A percentile compares a stretch with the other conserved stretches of the same genome.
Conservation (phyloP, 2,888 invertebrate species). For the Lasioglossum malachurum region DNA sequence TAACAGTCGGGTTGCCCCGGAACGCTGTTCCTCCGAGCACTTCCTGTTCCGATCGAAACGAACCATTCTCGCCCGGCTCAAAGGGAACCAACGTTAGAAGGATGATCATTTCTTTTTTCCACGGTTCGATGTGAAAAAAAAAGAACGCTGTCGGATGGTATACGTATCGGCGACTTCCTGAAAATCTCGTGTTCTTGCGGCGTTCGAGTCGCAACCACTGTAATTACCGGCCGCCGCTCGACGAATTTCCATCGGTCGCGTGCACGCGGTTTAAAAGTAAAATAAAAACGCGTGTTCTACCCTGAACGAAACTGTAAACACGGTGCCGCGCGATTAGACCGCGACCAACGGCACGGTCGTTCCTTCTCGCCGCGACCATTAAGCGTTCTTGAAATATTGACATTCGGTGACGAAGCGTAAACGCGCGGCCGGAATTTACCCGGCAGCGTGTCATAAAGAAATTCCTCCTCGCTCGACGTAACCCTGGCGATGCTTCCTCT, state of each 20-base stretch:
- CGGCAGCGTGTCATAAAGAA: constrained; percentile 46
- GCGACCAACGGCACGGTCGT: neutral
- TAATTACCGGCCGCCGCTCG: constrained; percentile 3
- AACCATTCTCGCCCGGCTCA: neutral
- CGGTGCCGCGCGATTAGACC: constrained; percentile 12
- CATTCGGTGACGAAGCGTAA: neutral
- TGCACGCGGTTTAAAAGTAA: neutral
- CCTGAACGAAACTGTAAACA: constrained; percentile 21
- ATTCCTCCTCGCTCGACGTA: constrained; percentile 35
- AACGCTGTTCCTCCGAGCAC: neutral
- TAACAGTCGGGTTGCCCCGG: constrained; percentile 16
- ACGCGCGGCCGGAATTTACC: constrained; percentile 40
- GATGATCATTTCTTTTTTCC: neutral
- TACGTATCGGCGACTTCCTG: neutral
- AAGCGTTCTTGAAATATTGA: constrained; percentile 33
- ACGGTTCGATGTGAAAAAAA: neutral
- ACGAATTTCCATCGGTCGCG: neutral
- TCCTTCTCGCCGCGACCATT: constrained; percentile 12
- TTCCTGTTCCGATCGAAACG: constrained; percentile 20
- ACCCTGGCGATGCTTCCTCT: constrained; percentile 22
- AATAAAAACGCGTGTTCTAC: neutral
- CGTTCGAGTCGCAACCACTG: neutral
- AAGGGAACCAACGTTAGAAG: neutral
- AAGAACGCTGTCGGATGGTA: neutral
- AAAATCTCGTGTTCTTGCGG: constrained; percentile 8